Evolutionary conservation across 2,797 vertebrate species (phyloP), one percentile per base, ranked within the genome.

Genomic region (Scomberomorus guttatus): DNA sequence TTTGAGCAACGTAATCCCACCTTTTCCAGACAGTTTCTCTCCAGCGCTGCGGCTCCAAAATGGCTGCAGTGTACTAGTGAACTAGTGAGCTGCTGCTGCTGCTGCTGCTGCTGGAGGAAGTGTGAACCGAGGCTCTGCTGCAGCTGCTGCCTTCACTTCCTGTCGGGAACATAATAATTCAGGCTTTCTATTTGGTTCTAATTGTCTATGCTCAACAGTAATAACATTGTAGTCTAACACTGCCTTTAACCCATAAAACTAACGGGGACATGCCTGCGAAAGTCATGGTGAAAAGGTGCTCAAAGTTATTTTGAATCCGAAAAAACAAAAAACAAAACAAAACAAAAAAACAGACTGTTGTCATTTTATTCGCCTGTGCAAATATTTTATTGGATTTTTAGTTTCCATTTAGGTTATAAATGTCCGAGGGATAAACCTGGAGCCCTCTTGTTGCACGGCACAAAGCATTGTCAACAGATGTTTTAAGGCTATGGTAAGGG

Each of bases 1-100:
- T 91, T 84, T 14, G 13, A 37, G 63, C 22, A 75, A 83, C 81
- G 68, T 48, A 25, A 59, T 57, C 67, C 84, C 87, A 95, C 94
- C 94, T 95, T 93, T 82, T 82, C 79, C 57, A 85, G 73, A 76
- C 82, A 78, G 66, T 80, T 92, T 89, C 39, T 79, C 75, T 82
- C 79, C 79, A 65, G 68, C 63, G 83, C 27, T 90, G 81, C 77
- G 76, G 76, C 24, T 89, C 57, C 75, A 66, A 96, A 95, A 96
- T 96, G 96, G 95, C 95, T 89, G 88, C 86, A 59, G 46, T 32
- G 87, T 83, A 58, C 51, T 34, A 60, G 83, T 58, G 89, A 90
- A 58, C 51, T 34, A 60, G 83, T 56, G 89, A 90, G 83, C 64
- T 29, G 44, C 52, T 20, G 46, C 46, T 27, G 29, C 2, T 15